These are phyloP conservation scores for Sesamia nonagrioides DNA, from an alignment of 1,140 invertebrate species.

Conservation along the genomic window DNA sequence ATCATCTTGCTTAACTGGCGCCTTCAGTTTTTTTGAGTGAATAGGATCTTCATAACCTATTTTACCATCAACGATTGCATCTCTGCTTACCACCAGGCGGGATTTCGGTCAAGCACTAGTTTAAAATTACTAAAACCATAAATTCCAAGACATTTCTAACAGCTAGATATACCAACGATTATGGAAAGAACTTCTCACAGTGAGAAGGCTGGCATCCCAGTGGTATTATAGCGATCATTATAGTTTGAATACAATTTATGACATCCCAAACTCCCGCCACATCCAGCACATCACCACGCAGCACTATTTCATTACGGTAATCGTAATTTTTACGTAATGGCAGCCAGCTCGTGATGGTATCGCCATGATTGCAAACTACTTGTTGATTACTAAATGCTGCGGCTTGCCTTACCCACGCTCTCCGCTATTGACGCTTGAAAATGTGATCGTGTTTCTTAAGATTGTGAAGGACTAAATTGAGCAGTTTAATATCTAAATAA, in stretches of 20 bases:
- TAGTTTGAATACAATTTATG: neutral
- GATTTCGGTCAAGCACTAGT: no score
- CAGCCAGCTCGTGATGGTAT: slow-evolving; percentile 70
- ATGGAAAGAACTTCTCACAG: no score
- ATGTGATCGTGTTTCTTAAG: slow-evolving; percentile 41
- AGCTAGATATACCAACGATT: no score
- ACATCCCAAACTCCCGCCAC: slow-evolving; percentile 40
- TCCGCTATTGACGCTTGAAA: slow-evolving; percentile 34
- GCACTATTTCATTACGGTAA: slow-evolving; percentile 83
- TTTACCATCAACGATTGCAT: no score
- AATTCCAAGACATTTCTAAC: no score
- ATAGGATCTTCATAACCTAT: no score
- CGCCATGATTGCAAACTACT: slow-evolving; percentile 70
- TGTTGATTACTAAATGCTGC: slow-evolving; percentile 73
- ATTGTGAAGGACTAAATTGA: slow-evolving; percentile 5
- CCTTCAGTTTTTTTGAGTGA: no score
- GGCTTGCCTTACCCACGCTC: slow-evolving; percentile 73
- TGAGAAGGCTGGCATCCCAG: no score
- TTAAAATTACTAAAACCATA: no score
- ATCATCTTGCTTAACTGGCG: no score
- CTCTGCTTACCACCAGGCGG: no score
- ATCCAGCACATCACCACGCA: slow-evolving; percentile 59
- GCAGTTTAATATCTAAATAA: neutral
- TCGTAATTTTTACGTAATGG: slow-evolving; percentile 83
- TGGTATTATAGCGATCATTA: no score